These are phyloP conservation scores for Turdus rufiventris DNA, from an alignment of 2,113 vertebrate species.

Conservation along the genomic window DNA sequence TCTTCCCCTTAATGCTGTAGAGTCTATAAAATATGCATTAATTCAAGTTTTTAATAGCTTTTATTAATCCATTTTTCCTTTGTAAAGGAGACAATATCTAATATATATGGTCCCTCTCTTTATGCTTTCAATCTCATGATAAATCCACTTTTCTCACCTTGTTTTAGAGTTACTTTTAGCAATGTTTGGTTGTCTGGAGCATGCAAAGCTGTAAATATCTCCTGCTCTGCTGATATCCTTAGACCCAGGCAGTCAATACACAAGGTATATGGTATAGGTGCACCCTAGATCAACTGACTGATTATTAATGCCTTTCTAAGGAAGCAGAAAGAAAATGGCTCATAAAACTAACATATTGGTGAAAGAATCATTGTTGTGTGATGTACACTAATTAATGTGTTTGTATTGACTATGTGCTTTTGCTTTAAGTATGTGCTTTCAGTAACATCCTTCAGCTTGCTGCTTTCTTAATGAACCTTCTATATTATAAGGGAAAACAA, in stretches of 20 bases:
- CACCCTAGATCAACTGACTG: neutral
- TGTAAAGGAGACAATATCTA: slow-evolving; percentile 48
- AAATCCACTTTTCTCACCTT: slow-evolving; percentile 12
- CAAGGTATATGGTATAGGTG: neutral
- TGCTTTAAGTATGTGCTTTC: neutral
- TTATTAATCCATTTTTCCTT: slow-evolving; percentile 65
- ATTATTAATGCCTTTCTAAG: neutral
- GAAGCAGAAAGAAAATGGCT: neutral
- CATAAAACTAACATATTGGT: neutral
- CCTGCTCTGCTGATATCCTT: neutral
- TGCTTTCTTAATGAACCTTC: slow-evolving; percentile 23
- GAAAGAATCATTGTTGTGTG: neutral
- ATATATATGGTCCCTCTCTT: neutral
- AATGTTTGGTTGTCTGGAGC: neutral
- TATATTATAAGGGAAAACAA: neutral
- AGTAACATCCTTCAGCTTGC: neutral
- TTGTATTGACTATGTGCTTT: slow-evolving; percentile 27
- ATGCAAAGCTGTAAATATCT: neutral
- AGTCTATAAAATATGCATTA: slow-evolving; percentile 76
- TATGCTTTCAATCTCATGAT: neutral
- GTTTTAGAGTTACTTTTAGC: slow-evolving; percentile 15
- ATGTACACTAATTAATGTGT: neutral
- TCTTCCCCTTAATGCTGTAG: slow-evolving; percentile 64
- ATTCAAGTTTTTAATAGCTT: slow-evolving; percentile 71
- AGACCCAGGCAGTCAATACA: neutral